These are phyloP conservation scores for Harpagifer antarcticus DNA, from an alignment of 2,797 vertebrate species.

Conservation along the genomic window DNA sequence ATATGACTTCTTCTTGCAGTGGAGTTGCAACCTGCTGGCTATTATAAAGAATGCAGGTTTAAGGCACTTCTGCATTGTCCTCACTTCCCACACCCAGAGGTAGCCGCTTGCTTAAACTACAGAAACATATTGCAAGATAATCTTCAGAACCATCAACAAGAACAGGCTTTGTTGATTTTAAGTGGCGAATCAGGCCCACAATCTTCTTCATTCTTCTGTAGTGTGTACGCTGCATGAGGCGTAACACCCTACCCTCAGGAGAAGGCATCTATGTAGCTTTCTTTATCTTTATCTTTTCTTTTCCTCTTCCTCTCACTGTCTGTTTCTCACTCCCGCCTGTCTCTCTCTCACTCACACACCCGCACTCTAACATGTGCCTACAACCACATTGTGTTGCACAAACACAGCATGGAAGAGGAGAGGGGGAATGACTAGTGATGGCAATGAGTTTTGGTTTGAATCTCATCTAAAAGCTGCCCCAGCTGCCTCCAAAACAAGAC, in stretches of 20 bases:
- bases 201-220: no score
- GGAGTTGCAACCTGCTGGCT: no score
- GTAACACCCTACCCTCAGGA: conserved; percentile 13
- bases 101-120: no score
- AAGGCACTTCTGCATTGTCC: no score
- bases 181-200: no score
- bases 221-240: no score
- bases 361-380: conserved; percentile 43
- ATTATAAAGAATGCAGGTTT: no score
- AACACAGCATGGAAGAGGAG: conserved; percentile 33
- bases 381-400: conserved; percentile 59
- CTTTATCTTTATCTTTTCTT: conserved; percentile 30
- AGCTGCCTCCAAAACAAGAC: conserved; percentile 41
- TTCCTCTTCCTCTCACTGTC: conserved; percentile 30
- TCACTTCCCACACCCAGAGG: no score
- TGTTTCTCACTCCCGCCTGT: conserved; percentile 6
- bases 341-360: conserved; percentile 27
- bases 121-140: no score
- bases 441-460: conserved; percentile 51
- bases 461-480: conserved; percentile 43
- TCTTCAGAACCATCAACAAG: no score
- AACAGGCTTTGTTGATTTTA: no score
- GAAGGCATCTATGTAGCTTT: conserved; percentile 16
- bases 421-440: conserved; percentile 41
- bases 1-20: no score